Evolutionary conservation across 2,113 vertebrate genomes (phyloP).

Genomic region (Brienomyrus brachyistius): DNA sequence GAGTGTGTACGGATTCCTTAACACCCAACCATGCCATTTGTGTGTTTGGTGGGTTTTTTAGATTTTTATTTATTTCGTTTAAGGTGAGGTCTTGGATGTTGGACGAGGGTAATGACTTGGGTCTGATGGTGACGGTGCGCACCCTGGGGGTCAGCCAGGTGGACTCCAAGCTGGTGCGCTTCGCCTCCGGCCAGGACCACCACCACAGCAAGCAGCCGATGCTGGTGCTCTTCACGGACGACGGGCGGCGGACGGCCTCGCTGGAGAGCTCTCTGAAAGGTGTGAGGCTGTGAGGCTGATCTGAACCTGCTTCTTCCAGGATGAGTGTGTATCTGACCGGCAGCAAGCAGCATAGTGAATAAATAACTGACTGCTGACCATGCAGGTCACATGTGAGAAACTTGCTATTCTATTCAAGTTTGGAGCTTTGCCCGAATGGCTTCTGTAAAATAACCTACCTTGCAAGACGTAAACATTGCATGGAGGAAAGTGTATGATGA

Average conservation of each 20-base stretch:
- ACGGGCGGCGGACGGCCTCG: slow-evolving; percentile 59
- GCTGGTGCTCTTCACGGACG: slow-evolving; percentile 82
- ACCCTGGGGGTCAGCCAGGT: slow-evolving; percentile 41
- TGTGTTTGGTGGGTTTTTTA: neutral
- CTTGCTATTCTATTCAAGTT: neutral
- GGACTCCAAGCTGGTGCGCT: slow-evolving; percentile 59
- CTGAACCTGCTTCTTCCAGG: neutral
- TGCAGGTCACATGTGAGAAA: neutral
- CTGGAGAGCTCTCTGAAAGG: slow-evolving; percentile 47
- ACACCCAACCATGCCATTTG: neutral
- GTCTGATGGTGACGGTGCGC: slow-evolving; percentile 68
- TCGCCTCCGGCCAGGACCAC: slow-evolving; percentile 65
- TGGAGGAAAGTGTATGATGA: neutral
- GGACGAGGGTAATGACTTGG: slow-evolving; percentile 69
- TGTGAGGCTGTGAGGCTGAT: slow-evolving; percentile 34
- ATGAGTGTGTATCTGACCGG: neutral
- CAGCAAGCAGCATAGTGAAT: neutral
- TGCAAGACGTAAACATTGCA: neutral
- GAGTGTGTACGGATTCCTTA: neutral
- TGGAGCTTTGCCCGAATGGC: neutral
- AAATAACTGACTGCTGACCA: neutral
- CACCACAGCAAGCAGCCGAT: slow-evolving; percentile 85
- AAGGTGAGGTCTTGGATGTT: slow-evolving; percentile 74
- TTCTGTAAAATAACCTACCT: neutral
- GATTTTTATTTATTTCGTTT: neutral